phyloP scores from a whole-genome alignment of 2,113 vertebrate genomes.

The Sigmodon hispidus region DNA sequence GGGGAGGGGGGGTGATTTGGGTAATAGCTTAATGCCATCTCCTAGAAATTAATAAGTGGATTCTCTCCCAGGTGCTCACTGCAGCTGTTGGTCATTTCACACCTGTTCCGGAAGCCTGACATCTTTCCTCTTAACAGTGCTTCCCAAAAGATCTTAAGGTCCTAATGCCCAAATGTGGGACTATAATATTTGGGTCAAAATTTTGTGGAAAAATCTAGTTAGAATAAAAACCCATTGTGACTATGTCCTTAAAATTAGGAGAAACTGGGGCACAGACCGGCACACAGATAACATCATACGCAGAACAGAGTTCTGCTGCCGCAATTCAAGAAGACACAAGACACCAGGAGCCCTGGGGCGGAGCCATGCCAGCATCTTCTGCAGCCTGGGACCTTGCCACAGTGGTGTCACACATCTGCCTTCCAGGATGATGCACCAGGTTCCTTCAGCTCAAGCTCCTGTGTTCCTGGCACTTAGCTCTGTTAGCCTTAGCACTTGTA shows the following conservation, averaged over 20 bases:
- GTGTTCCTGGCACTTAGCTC: background rate
- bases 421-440: too few species aligned
- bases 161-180: background rate
- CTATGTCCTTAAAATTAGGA: background rate
- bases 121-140: background rate
- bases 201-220: background rate
- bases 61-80: fast-evolving
- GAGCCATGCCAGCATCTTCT: background rate
- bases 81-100: background rate
- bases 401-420: background rate
- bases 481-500: too few species aligned
- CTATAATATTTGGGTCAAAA: background rate
- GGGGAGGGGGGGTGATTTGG: too few species aligned
- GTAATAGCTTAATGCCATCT: background rate
- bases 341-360: too few species aligned
- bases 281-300: background rate
- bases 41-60: background rate
- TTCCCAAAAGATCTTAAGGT: background rate
- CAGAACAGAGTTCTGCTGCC: background rate
- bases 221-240: background rate
- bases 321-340: background rate
- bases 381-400: background rate
- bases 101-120: background rate
- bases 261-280: background rate
- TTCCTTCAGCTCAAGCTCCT: background rate